Base-by-base conservation (phyloP, 2,113 vertebrate genomes). In the Ptyas mucosa region DNA sequence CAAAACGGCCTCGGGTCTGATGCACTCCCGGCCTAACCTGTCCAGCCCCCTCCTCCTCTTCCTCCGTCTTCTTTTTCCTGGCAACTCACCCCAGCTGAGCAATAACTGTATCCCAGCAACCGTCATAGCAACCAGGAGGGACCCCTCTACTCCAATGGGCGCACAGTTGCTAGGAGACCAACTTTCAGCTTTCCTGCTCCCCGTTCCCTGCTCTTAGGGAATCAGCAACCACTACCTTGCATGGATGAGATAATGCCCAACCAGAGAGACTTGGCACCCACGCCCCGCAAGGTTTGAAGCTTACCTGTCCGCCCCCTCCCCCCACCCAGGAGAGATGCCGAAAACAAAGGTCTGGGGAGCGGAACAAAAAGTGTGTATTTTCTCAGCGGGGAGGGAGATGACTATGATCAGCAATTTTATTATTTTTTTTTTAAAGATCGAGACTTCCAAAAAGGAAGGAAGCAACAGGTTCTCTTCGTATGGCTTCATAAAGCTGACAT, bases 161-260 rank as follows among this genome's bases (percentile, higher is more conserved):
- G 34, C 55, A 34, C 51, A 75, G 92, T 93, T 91, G 92, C 92
- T 93, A 93, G 49, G 92, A 91, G 55, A 86, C 92, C 88, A 93
- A 20, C 88, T 90, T 90, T 90, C 88, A 90, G 69, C 75, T 93
- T 93, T 49, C 46, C 91, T 26, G 43, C 46, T 21, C 52, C 75
- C 29, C 4, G 39, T 52, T 43, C 7, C 18, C 61, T n/a, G 6
- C 24, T 51, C 34, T 49, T 55, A 10, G 29, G 61, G 23, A 26
- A 49, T 55, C 49, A 11, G 29, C 92, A 54, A 20, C 21, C 29
- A 34, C 8, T 24, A 85, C 20, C 53, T 21, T 86, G 46, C n/a
- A 2, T 2, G 88, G 10, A 58, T 89, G 75, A 93, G 88, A 34
- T 26, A 2, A 24, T 53, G 54, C 5, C 14, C 3, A 53, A 20